phyloP scores from a whole-genome alignment of 1,140 invertebrate species.

The Trachelipus rathkii region DNA sequence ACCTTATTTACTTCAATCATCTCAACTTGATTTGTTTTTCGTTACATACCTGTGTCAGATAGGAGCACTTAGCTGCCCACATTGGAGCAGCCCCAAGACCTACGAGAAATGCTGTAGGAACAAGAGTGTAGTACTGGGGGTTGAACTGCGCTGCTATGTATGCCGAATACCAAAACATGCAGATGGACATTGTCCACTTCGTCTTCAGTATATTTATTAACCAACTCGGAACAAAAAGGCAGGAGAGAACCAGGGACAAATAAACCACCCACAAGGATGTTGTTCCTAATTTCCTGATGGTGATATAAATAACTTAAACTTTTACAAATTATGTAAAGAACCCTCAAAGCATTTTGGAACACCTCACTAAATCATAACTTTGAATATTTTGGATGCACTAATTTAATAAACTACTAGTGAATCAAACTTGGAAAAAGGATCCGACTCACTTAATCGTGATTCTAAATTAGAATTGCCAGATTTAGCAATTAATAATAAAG shows the following conservation, averaged over 20 bases:
- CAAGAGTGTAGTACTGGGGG: conserved; percentile 80
- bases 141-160: conserved; percentile 93
- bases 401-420: no score
- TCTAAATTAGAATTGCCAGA: no score
- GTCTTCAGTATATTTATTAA: conserved; percentile 84
- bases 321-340: no score
- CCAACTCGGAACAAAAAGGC: conserved; percentile 86
- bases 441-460: no score
- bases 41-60: conserved; percentile 69
- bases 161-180: conserved; percentile 85
- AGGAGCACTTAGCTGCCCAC: conserved; percentile 94
- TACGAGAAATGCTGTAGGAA: conserved; percentile 78
- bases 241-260: conserved; percentile 80
- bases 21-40: not conserved
- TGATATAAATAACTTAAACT: not conserved
- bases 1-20: no score
- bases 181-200: conserved; percentile 88
- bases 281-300: conserved; percentile 59
- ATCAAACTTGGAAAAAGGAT: no score
- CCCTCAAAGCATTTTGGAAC: no score
- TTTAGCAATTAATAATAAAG: no score
- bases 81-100: conserved; percentile 89
- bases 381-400: no score
- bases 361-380: no score
- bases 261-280: conserved; percentile 81